Percentiles rank a stretch among this genome's conserved stretches.
These are phyloP conservation scores for Cherax quadricarinatus DNA, from an alignment of 1,140 invertebrate genomes.

Conservation along the genomic window DNA sequence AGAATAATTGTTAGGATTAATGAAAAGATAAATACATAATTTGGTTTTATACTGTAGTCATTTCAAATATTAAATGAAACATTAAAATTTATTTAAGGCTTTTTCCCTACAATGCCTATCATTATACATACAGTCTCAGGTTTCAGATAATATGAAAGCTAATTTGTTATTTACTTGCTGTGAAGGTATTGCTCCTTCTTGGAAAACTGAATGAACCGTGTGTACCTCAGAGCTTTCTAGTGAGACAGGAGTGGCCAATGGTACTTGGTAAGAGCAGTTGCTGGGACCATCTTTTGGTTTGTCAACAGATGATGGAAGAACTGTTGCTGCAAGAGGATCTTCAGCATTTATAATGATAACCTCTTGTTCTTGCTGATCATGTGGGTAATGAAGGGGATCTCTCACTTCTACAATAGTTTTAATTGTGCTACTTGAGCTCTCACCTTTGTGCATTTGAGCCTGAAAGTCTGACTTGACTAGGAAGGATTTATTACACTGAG, in stretches of 20 bases:
- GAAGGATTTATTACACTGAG: slow-evolving; percentile 76
- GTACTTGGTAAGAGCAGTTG: not conserved
- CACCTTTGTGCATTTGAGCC: slow-evolving; percentile 74
- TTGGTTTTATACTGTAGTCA: no score
- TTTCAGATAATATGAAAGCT: not conserved
- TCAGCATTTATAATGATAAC: not conserved
- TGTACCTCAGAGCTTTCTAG: not conserved
- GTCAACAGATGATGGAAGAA: not conserved
- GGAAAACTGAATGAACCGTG: not conserved
- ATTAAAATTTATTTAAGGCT: no score
- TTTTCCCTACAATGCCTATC: no score
- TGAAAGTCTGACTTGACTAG: slow-evolving; percentile 79
- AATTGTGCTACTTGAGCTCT: slow-evolving; percentile 25
- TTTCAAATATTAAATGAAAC: no score
- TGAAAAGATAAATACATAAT: no score
- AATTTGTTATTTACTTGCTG: not conserved
- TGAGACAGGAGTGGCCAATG: not conserved
- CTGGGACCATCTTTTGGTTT: not conserved
- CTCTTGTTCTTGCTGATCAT: not conserved
- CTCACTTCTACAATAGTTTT: not conserved
- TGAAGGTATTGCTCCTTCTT: not conserved
- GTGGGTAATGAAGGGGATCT: not conserved
- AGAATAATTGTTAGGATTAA: no score
- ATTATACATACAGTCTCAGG: no score
- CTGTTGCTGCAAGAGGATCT: not conserved